Percentiles rank a stretch among this genome's conserved stretches.
These are phyloP conservation scores for Acleris holmiana DNA, from an alignment of 2,888 invertebrate genomes.

Conservation along the genomic window DNA sequence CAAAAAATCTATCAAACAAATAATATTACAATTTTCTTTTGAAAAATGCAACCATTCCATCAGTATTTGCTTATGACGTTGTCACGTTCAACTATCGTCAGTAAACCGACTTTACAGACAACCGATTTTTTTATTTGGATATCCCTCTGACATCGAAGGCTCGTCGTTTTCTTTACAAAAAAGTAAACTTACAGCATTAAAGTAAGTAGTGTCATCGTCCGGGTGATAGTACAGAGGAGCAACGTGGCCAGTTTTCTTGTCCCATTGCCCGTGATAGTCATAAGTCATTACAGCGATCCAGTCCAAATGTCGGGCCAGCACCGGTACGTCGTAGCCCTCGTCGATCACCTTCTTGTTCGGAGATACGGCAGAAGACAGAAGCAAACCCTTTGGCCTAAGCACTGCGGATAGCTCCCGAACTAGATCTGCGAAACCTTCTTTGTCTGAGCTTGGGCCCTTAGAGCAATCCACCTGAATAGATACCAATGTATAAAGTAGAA, in stretches of 20 bases:
- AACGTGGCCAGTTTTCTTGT: slow-evolving; percentile 95
- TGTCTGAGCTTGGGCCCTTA: slow-evolving; percentile 93
- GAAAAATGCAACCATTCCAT: no score
- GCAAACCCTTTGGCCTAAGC: slow-evolving; percentile 86
- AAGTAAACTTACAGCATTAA: slow-evolving; percentile 88
- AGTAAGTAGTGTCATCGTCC: slow-evolving; percentile 91
- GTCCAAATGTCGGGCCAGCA: slow-evolving; percentile 89
- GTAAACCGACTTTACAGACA: no score
- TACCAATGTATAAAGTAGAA: not conserved
- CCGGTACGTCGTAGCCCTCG: slow-evolving; percentile 92
- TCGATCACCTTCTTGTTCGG: slow-evolving; percentile 95
- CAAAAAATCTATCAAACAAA: no score
- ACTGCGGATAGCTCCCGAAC: slow-evolving; percentile 89
- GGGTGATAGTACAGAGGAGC: slow-evolving; percentile 93
- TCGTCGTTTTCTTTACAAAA: no score
- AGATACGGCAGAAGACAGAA: slow-evolving; percentile 93
- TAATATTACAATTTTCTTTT: no score
- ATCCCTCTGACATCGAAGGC: no score
- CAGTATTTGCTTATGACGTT: no score
- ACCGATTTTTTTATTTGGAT: no score
- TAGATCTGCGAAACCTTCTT: slow-evolving; percentile 89
- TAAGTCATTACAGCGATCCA: slow-evolving; percentile 97
- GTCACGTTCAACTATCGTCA: no score
- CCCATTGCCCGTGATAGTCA: slow-evolving; percentile 96
- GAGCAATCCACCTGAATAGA: slow-evolving; percentile 90